A percentile compares a stretch with the other conserved stretches of the same genome.
phyloP scores from a whole-genome alignment of 2,797 vertebrate species.

The Rhinoraja longicauda region DNA sequence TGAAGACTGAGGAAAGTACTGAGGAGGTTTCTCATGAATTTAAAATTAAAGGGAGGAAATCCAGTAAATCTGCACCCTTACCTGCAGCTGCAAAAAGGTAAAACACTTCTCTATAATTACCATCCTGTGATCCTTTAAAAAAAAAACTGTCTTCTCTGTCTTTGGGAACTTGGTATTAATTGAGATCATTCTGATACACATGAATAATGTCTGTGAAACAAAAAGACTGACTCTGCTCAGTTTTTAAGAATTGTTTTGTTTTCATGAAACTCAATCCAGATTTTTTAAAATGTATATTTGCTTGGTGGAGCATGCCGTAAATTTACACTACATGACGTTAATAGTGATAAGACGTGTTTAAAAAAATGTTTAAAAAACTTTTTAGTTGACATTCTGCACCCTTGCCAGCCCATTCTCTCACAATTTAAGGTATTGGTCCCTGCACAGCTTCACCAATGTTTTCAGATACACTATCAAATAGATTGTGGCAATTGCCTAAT shows the following conservation, averaged over 20 bases:
- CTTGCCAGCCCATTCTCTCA: not conserved
- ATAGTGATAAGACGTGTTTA: too few species aligned
- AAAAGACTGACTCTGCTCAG: not conserved
- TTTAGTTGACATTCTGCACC: not conserved
- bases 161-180: not conserved
- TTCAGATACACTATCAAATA: not conserved
- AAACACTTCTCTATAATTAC: slow-evolving; percentile 38
- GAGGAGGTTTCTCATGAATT: slow-evolving; percentile 87
- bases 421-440: not conserved
- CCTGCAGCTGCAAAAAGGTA: slow-evolving; percentile 64
- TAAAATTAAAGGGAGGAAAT: slow-evolving; percentile 92
- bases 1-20: slow-evolving; percentile 70
- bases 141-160: not conserved
- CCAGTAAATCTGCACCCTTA: slow-evolving; percentile 63
- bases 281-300: not conserved
- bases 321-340: not conserved
- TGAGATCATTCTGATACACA: not conserved
- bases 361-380: not conserved
- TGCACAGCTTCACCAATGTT: not conserved
- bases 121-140: not conserved
- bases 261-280: not conserved
- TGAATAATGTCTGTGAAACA: not conserved
- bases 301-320: not conserved
- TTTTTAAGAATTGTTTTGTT: not conserved
- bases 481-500: not conserved